phyloP scores from a whole-genome alignment of 2,888 invertebrate species.

The Nymphalis urticae region DNA sequence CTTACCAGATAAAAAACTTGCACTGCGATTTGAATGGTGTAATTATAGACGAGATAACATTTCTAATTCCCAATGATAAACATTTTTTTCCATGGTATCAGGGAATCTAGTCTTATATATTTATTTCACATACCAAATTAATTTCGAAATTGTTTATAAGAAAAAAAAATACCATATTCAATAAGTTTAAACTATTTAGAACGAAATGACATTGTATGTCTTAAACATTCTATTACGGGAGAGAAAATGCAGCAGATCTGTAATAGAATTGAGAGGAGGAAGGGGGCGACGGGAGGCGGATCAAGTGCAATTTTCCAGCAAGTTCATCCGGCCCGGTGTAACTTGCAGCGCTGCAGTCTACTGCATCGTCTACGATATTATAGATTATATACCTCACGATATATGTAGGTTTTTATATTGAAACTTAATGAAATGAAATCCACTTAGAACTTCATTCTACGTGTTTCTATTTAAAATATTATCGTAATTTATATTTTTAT shows the following conservation, averaged over 20 bases:
- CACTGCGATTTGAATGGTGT: no score
- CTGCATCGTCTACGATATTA: conserved; percentile 3
- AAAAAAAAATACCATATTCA: conserved; percentile 7
- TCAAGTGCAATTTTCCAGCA: conserved; percentile 70
- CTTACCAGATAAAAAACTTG: no score
- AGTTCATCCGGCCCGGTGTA: conserved; percentile 50
- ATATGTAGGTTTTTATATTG: conserved; percentile 20
- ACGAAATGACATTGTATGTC: conserved; percentile 15
- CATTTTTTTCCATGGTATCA: no score
- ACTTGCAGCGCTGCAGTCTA: conserved; percentile 41
- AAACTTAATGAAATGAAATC: conserved; percentile 8
- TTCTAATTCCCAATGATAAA: no score
- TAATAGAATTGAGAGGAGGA: conserved; percentile 58
- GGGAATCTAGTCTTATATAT: no score
- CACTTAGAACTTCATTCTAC: conserved; percentile 4
- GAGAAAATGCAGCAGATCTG: conserved; percentile 47
- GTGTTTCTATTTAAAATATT: no score
- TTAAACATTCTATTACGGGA: conserved; percentile 30
- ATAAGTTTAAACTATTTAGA: conserved; percentile 15
- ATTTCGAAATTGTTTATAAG: no score
- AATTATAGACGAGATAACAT: no score
- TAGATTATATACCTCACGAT: conserved; percentile 25
- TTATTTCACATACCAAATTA: no score
- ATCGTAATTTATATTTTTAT: no score
- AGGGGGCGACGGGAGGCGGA: conserved; percentile 48